Base-by-base conservation (phyloP, 2,113 vertebrate species). In the Apistogramma diplotaenia region DNA sequence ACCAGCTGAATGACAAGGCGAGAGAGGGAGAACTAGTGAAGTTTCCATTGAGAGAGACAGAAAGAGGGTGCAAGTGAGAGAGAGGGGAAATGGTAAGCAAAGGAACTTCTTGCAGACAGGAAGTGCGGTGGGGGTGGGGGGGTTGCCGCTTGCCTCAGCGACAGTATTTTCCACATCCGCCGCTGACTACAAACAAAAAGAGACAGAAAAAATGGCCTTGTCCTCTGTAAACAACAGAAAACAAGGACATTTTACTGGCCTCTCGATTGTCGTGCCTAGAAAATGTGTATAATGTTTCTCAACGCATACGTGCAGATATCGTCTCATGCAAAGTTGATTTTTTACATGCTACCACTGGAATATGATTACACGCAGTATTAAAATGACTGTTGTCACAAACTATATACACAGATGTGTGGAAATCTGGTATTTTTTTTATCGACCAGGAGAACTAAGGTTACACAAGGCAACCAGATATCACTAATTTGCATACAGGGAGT, bases 81-180 rank as follows among this genome's bases (percentile, higher is more conserved):
- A 85, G 89, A 87, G 74, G 83, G 93, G 95, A 96, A 96, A 95
- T 92, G 90, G 95, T 95, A 95, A 95, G 95, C 87, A 91, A 93
- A 96, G 96, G 96, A 97, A 97, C 88, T 88, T 94, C 95, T 90
- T 93, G 90, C 92, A 96, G 95, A 96, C 95, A 97, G 95, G 96
- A 97, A 97, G 96, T 94, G 87, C 91, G 91, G 94, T 89, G 84
- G 91, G 90, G 90, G 87, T 91, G 91, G 94, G 90, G 84, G 91
- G 90, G 90, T 83, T 92, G 93, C 91, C 90, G 88, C 89, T 92
- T 89, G 89, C 91, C 90, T 94, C 86, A 89, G 92, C 92, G 88
- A 91, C 95, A 95, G 94, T 94, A 96, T 95, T 96, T 96, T 96
- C 95, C 94, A 95, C 89, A 90, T 95, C 93, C 93, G 92, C 92